A percentile compares a stretch with the other conserved stretches of the same genome.
Evolutionary conservation across 2,888 invertebrate species (phyloP).

Genomic region (Himalopsyche tibetana): DNA sequence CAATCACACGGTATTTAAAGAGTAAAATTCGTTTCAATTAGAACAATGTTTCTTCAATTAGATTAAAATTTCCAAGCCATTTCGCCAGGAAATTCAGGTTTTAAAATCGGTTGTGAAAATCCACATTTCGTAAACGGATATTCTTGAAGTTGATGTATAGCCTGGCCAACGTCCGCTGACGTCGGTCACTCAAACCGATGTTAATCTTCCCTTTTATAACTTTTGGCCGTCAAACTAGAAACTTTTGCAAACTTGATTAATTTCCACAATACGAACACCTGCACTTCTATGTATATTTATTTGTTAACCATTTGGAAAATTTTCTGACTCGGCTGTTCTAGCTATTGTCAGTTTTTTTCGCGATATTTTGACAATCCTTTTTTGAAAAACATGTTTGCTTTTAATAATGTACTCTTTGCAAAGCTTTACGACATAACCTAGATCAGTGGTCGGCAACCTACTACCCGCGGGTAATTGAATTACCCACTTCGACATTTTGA

Average conservation of each 20-base stretch:
- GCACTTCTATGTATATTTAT: background rate
- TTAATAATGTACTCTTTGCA: no score
- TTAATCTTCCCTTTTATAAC: constrained; percentile 49
- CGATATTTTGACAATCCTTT: no score
- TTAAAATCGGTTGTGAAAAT: background rate
- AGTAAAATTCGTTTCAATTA: no score
- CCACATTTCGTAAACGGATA: constrained; percentile 37
- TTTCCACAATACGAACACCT: background rate
- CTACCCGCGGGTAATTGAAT: no score
- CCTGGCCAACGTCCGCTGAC: background rate
- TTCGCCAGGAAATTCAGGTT: background rate
- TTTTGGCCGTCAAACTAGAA: background rate
- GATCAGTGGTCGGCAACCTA: no score
- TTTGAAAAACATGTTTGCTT: no score
- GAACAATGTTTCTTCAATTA: no score
- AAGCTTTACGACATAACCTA: no score
- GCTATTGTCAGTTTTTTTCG: background rate
- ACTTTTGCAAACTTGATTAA: background rate
- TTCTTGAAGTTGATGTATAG: constrained; percentile 53
- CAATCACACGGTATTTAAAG: no score
- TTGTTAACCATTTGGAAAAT: background rate
- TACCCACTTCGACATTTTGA: no score
- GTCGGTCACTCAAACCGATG: constrained; percentile 28
- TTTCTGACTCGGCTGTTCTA: background rate
- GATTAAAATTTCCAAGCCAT: background rate